Evolutionary conservation across 2,888 invertebrate species (phyloP).

Genomic region (Lysandra coridon): DNA sequence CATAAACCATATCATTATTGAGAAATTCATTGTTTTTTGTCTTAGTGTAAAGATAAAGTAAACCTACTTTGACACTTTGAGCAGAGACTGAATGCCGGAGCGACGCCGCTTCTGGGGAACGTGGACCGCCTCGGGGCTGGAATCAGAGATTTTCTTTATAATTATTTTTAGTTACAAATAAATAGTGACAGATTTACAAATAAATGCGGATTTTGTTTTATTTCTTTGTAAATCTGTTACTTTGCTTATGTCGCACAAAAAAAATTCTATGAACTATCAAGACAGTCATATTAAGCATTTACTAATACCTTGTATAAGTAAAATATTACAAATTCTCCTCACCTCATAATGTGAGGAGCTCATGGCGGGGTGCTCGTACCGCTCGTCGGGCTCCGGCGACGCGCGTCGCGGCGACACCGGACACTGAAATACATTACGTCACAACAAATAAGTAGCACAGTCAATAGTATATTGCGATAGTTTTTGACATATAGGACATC

Average conservation of each 20-base stretch:
- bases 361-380: constrained; percentile 65
- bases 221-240: too few relatives aligned
- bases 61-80: constrained; percentile 85
- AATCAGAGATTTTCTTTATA: constrained; percentile 42
- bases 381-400: constrained; percentile 59
- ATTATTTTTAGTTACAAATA: not conserved
- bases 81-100: constrained; percentile 85
- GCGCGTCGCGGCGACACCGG: constrained; percentile 45
- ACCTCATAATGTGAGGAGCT: constrained; percentile 68
- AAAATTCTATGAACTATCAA: too few relatives aligned
- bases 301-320: too few relatives aligned
- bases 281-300: too few relatives aligned
- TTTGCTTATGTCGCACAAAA: too few relatives aligned
- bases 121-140: constrained; percentile 48
- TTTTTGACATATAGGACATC: too few relatives aligned
- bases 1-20: not conserved
- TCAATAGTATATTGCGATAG: too few relatives aligned
- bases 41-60: not conserved
- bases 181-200: too few relatives aligned
- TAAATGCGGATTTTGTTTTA: too few relatives aligned
- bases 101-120: constrained; percentile 74
- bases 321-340: not conserved
- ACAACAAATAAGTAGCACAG: constrained; percentile 39
- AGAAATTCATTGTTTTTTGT: too few relatives aligned
- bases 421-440: constrained; percentile 42